These are phyloP conservation scores for Phacellophora camtschatica DNA, from an alignment of 30 jellyfish, hydroid and myxozoan genomes.

Conservation along the genomic window DNA sequence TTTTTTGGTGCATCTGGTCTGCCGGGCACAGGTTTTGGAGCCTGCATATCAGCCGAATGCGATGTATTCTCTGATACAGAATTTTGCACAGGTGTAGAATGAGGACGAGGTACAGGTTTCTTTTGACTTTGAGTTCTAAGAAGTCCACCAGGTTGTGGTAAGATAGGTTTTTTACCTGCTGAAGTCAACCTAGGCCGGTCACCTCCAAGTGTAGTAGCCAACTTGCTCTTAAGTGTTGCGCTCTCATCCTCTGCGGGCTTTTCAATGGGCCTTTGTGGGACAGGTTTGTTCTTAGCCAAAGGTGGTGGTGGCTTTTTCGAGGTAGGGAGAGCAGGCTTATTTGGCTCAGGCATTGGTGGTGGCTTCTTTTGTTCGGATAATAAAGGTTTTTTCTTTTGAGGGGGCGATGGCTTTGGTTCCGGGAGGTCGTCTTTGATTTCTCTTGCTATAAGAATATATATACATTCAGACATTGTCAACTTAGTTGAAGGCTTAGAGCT, in stretches of 20 bases:
- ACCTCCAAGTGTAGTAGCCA: background rate
- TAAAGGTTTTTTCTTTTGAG: conserved; percentile 4
- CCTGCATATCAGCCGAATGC: background rate
- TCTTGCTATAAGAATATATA: conserved; percentile 11
- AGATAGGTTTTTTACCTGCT: conserved; percentile 30
- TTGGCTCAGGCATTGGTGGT: conserved; percentile 1
- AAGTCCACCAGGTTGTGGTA: conserved; percentile 44
- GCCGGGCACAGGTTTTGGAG: background rate
- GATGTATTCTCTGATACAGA: conserved; percentile 35
- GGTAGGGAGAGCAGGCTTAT: conserved; percentile 34
- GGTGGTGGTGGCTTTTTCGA: conserved; percentile 78
- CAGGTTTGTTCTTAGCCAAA: conserved; percentile 20
- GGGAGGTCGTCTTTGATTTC: background rate
- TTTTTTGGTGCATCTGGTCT: background rate
- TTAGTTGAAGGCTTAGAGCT: no score
- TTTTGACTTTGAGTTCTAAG: background rate
- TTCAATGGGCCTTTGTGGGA: conserved; percentile 44
- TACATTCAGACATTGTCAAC: no score
- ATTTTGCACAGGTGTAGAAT: background rate
- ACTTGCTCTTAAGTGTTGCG: conserved; percentile 8
- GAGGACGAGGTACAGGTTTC: conserved; percentile 24
- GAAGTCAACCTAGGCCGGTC: conserved; percentile 24
- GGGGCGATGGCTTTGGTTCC: conserved; percentile 1
- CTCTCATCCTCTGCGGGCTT: conserved; percentile 22
- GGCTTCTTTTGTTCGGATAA: conserved; percentile 2